phyloP scores from a whole-genome alignment of 2,113 vertebrate genomes.

The Eulacestoma nigropectus region DNA sequence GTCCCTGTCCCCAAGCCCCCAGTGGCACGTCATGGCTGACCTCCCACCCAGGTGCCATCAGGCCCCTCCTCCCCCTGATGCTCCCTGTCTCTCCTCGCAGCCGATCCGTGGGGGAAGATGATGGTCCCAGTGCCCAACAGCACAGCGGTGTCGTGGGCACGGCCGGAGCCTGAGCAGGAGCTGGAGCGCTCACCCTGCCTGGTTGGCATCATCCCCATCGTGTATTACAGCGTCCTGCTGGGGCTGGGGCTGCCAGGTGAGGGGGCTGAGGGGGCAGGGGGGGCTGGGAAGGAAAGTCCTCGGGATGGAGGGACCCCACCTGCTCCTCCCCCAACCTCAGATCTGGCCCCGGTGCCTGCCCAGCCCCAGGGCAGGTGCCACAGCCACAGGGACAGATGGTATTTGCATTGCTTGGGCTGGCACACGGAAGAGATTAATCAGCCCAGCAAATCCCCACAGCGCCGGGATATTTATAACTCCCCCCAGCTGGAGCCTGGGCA shows the following conservation, averaged over 20 bases:
- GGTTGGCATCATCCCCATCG: slow-evolving; percentile 77
- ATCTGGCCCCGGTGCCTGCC: background rate
- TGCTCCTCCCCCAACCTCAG: background rate
- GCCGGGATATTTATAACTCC: background rate
- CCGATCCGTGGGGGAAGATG: background rate
- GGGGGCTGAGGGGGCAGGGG: background rate
- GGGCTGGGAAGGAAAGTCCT: background rate
- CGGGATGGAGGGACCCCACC: background rate
- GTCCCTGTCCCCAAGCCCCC: background rate
- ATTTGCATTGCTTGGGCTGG: background rate
- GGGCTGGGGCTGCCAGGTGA: slow-evolving; percentile 90
- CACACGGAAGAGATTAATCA: slow-evolving; percentile 5
- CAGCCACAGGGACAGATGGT: slow-evolving; percentile 21
- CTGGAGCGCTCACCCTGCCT: slow-evolving; percentile 77
- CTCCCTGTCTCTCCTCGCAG: background rate
- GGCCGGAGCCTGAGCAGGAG: background rate
- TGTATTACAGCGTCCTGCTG: slow-evolving; percentile 89
- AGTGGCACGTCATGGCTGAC: background rate
- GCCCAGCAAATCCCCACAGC: background rate
- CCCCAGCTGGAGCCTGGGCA: background rate
- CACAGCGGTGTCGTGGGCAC: slow-evolving; percentile 38
- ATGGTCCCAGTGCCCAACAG: slow-evolving; percentile 71
- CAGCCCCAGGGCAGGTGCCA: background rate
- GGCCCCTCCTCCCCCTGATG: fast-evolving
- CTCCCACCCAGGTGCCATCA: fast-evolving